Evolutionary conservation across 1,140 invertebrate genomes (phyloP), one percentile per base, ranked within the genome.

Genomic region (Cephus cinctus): DNA sequence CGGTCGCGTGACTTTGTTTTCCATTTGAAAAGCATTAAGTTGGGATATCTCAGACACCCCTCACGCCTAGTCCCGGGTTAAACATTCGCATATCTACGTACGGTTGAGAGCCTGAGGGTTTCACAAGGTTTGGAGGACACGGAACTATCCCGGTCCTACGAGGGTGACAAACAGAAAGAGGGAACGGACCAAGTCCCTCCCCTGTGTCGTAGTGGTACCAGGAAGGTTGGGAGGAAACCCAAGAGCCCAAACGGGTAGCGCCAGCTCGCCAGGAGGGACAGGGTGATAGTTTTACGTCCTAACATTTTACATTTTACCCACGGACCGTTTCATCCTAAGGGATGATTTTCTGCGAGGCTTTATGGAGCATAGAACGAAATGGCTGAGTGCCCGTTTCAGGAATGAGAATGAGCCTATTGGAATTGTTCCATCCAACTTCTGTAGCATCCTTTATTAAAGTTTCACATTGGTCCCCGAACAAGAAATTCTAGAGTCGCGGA

Each of bases 281-380:
- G 14, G 15, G 14, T 12, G 27, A 18, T 38, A 30, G 31, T 54
- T 54, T 23, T 35, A 56, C 43, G 47, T 48, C 32, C 43, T 53
- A 45, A 45, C 52, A 52, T 56, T 57, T 58, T 53, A 56, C 50
- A 36, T 51, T 50, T 56, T 47, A 58, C 25, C 47, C 50, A 58
- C 50, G 50, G 40, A 30, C 51, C 54, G 47, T 61, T 60, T 60
- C 53, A 18, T 36, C 19, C 19, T 36, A 36, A 36, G 34, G 34
- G 34, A 36, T 14, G 34, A 36, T 36, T 36, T 55, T 48, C 53
- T 50, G 48, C 34, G 40, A 41, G 40, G 43, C 31, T 61, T 61
- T 59, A 59, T 57, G 57, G 35, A 40, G 45, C 52, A 57, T 61
- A 48, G 48, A 52, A 43, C 3, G 31, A 49, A 51, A 62, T 57